Percentiles rank a stretch among this genome's conserved stretches.
Conservation (phyloP, 2,797 vertebrate genomes). For the Syngnathus acus region DNA sequence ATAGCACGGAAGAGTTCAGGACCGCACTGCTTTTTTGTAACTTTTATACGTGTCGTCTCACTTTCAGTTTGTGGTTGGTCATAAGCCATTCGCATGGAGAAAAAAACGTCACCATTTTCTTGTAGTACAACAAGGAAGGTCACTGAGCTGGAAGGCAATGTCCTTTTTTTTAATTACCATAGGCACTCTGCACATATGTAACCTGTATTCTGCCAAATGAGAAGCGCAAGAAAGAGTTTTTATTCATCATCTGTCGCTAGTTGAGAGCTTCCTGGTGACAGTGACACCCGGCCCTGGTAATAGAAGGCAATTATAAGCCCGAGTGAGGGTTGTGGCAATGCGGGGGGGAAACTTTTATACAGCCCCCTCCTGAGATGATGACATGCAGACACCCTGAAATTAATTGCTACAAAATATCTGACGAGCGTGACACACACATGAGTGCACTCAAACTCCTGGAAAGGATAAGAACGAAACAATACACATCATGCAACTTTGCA, state of each 20-base stretch:
- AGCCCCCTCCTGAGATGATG: slow-evolving; percentile 62
- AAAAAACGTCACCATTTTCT: neutral
- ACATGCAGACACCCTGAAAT: slow-evolving; percentile 69
- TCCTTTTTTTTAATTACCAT: neutral
- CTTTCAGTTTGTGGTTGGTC: slow-evolving; percentile 16
- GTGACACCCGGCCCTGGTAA: slow-evolving; percentile 68
- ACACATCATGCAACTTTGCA: slow-evolving; percentile 43
- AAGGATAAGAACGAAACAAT: slow-evolving; percentile 65
- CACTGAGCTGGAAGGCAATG: neutral
- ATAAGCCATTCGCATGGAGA: neutral
- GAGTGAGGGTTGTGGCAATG: slow-evolving; percentile 60
- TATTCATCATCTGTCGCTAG: slow-evolving; percentile 60
- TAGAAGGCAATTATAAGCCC: slow-evolving; percentile 70
- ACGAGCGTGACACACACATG: slow-evolving; percentile 58
- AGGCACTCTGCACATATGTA: neutral
- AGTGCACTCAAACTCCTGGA: slow-evolving; percentile 64
- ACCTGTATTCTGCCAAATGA: slow-evolving; percentile 20
- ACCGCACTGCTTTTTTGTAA: neutral
- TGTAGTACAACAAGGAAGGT: neutral
- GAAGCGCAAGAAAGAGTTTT: slow-evolving; percentile 49
- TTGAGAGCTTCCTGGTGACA: slow-evolving; percentile 63
- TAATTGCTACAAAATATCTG: slow-evolving; percentile 73
- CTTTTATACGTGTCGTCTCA: slow-evolving; percentile 19
- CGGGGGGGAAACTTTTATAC: slow-evolving; percentile 60
- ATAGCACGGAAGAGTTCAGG: slow-evolving; percentile 26